A percentile compares a stretch with the other conserved stretches of the same genome.
Conservation (phyloP, 2,797 vertebrate genomes). For the Mus minutoides region DNA sequence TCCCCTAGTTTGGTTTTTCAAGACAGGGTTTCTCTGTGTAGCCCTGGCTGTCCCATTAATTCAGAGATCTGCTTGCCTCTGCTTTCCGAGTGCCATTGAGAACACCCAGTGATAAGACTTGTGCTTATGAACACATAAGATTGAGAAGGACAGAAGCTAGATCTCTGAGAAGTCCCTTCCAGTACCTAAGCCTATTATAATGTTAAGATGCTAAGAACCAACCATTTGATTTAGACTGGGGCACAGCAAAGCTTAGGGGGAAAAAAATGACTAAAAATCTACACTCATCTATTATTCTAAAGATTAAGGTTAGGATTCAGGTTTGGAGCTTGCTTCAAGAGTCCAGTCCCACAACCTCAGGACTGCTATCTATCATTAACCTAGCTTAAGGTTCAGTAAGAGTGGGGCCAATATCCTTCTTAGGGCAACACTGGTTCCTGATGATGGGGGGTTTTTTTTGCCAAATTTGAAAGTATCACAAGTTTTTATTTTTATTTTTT, state of each 20-base stretch:
- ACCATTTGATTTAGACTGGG: slow-evolving; percentile 11
- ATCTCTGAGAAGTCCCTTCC: neutral
- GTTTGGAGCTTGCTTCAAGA: slow-evolving; percentile 38
- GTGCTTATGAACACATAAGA: neutral
- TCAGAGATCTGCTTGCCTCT: neutral
- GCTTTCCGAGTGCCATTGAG: neutral
- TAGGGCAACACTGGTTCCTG: slow-evolving; percentile 31
- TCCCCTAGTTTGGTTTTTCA: neutral
- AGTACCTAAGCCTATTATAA: neutral
- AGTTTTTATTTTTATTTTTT: neutral
- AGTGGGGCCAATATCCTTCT: neutral
- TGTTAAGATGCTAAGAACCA: neutral
- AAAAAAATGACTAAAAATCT: slow-evolving; percentile 27
- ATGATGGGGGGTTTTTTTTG: neutral
- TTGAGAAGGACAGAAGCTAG: slow-evolving; percentile 34
- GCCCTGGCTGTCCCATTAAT: neutral
- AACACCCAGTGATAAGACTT: neutral
- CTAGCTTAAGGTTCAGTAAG: neutral
- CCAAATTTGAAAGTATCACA: slow-evolving; percentile 34
- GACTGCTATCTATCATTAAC: neutral
- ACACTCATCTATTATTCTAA: neutral
- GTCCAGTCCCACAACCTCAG: neutral
- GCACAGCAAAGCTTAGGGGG: neutral
- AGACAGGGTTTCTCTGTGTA: neutral
- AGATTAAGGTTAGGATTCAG: slow-evolving; percentile 12